These are phyloP conservation scores for Steinernema hermaphroditum DNA, from an alignment of 2,888 invertebrate genomes.

Conservation along the genomic window DNA sequence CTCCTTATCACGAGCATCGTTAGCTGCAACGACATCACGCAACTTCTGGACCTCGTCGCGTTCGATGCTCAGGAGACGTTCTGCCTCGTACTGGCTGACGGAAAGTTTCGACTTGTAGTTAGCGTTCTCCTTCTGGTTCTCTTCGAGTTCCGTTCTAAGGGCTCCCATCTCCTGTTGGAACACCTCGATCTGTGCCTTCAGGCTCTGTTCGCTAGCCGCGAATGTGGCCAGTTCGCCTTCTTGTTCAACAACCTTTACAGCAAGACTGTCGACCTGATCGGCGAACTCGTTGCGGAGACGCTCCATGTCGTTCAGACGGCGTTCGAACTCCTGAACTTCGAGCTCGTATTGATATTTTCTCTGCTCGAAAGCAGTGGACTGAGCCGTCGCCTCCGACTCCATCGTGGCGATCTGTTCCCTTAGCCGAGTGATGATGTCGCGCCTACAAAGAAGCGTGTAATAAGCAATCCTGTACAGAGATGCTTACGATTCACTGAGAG, in stretches of 20 bases:
- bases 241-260: not conserved
- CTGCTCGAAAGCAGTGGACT: not conserved
- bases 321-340: not conserved
- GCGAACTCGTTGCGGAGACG: not conserved
- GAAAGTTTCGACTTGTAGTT: not conserved
- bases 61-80: not conserved
- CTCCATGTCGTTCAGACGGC: not conserved
- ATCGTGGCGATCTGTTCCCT: not conserved
- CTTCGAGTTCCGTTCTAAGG: not conserved
- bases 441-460: not conserved
- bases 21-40: not conserved
- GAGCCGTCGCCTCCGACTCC: not conserved
- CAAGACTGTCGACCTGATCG: not conserved
- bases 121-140: not conserved
- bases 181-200: not conserved
- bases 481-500: conserved; percentile 14
- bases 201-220: not conserved
- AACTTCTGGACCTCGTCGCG: not conserved
- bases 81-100: not conserved
- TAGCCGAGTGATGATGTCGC: not conserved
- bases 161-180: not conserved
- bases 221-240: not conserved
- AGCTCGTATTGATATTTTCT: not conserved
- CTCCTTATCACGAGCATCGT: not conserved
- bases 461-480: not conserved